Conservation (phyloP, 2,797 vertebrate genomes). For the Pseudopleuronectes americanus region DNA sequence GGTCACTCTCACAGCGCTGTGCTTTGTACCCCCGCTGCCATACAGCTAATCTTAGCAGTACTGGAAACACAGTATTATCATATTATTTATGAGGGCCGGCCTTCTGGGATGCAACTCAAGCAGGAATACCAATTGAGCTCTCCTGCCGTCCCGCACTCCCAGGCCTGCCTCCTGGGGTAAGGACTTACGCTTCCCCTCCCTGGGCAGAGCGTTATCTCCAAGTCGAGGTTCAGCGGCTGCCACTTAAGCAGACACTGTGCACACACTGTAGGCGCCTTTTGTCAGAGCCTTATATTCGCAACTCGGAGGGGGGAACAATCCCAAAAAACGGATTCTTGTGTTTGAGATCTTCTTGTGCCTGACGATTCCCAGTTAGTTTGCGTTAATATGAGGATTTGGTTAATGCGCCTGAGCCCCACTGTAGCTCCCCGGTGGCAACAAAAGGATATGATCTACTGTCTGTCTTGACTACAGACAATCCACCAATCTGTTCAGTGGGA, state of each 20-base stretch:
- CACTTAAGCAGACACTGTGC: conserved; percentile 47
- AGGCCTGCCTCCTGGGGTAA: conserved; percentile 54
- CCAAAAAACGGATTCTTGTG: conserved; percentile 32
- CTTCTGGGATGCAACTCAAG: conserved; percentile 76
- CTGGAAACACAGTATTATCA: conserved; percentile 76
- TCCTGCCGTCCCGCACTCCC: conserved; percentile 53
- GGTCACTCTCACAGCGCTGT: conserved; percentile 65
- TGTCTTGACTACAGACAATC: conserved; percentile 68
- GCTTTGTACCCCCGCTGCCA: conserved; percentile 68
- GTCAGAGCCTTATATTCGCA: conserved; percentile 45
- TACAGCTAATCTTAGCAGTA: conserved; percentile 77
- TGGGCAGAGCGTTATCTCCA: conserved; percentile 59
- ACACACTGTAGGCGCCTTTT: conserved; percentile 35
- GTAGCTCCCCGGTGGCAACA: conserved; percentile 52
- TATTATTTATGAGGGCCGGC: conserved; percentile 81
- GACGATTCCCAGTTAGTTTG: conserved; percentile 53
- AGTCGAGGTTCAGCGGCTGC: conserved; percentile 51
- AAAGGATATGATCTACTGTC: conserved; percentile 65
- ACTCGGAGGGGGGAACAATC: conserved; percentile 44
- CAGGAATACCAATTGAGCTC: conserved; percentile 79
- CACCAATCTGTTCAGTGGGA: conserved; percentile 73
- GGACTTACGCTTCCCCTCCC: conserved; percentile 54
- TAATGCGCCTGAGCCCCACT: conserved; percentile 52
- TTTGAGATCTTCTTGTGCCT: conserved; percentile 38
- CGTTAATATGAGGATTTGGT: conserved; percentile 60